Evolutionary conservation across 1,140 invertebrate genomes (phyloP).

Genomic region (Papilio glaucus): DNA sequence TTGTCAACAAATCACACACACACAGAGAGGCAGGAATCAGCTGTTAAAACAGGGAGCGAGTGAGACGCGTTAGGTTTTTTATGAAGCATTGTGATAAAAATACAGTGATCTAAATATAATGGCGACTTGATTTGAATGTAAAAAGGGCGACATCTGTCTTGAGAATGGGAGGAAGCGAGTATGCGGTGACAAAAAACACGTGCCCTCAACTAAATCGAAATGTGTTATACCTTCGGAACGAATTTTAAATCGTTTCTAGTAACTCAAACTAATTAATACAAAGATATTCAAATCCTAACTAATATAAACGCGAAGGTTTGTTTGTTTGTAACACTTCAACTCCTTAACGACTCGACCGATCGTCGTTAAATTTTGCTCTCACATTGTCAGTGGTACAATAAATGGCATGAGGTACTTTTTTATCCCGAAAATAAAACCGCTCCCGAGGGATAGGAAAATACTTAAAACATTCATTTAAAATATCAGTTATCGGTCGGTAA

Average conservation of each 20-base stretch:
- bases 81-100: constrained; percentile 26
- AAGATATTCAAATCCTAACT: background rate
- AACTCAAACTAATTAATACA: background rate
- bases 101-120: constrained; percentile 46
- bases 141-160: constrained; percentile 38
- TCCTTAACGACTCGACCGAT: too few relatives aligned
- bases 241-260: background rate
- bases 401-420: too few relatives aligned
- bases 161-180: constrained; percentile 40
- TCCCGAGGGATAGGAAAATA: too few relatives aligned
- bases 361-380: too few relatives aligned
- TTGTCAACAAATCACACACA: constrained; percentile 9
- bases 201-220: background rate
- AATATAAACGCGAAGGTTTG: too few relatives aligned
- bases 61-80: constrained; percentile 23
- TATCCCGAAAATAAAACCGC: too few relatives aligned
- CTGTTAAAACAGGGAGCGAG: constrained; percentile 37
- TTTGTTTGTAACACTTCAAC: too few relatives aligned
- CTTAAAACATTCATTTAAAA: too few relatives aligned
- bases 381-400: too few relatives aligned
- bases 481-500: too few relatives aligned
- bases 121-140: constrained; percentile 42
- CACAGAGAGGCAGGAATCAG: constrained; percentile 8
- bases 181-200: constrained; percentile 23
- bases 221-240: constrained; percentile 13